These are phyloP conservation scores for Tenthredo scrophulariae DNA, from an alignment of 2,888 invertebrate species.

Conservation along the genomic window DNA sequence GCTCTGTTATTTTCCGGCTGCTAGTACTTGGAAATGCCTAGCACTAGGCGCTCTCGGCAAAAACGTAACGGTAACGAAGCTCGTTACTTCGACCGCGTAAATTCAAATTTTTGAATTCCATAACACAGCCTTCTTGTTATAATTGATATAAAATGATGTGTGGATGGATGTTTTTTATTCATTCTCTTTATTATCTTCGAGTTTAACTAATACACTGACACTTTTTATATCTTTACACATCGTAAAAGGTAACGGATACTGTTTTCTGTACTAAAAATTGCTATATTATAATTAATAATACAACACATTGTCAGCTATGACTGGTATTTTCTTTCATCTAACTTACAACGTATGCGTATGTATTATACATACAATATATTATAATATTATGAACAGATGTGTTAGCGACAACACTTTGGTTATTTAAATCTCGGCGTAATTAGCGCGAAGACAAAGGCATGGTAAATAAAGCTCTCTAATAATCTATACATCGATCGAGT, in stretches of 20 bases:
- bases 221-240: background rate
- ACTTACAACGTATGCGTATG: background rate
- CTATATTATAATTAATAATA: background rate
- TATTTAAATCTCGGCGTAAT: conserved; percentile 15
- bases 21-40: background rate
- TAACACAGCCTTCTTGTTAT: background rate
- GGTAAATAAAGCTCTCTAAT: conserved; percentile 39
- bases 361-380: background rate
- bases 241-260: background rate
- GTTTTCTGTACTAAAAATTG: background rate
- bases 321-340: background rate
- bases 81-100: background rate
- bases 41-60: background rate
- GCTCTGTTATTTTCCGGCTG: background rate
- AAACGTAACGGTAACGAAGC: background rate
- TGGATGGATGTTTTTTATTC: background rate
- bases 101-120: background rate
- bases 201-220: conserved; percentile 15
- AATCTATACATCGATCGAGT: conserved; percentile 30
- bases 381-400: conserved; percentile 2
- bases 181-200: conserved; percentile 24
- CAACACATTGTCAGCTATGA: background rate
- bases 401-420: background rate
- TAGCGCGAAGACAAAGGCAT: conserved; percentile 17
- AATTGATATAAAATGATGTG: background rate